phyloP scores from a whole-genome alignment of 2,113 vertebrate species.

The Mirza zaza region DNA sequence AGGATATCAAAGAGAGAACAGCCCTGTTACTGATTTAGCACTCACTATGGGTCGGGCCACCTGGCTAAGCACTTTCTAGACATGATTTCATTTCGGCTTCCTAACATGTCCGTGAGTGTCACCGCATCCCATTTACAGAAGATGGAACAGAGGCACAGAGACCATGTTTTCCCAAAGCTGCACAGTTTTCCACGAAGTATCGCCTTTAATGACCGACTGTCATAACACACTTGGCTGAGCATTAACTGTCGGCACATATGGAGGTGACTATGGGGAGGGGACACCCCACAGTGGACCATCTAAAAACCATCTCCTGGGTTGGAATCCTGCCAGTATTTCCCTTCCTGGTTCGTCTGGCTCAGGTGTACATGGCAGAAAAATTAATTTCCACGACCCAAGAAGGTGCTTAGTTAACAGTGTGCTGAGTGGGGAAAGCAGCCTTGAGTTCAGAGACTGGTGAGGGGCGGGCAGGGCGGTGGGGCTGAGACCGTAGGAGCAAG shows the following conservation, averaged over 20 bases:
- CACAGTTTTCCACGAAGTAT: not conserved
- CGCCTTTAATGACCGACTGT: not conserved
- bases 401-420: not conserved
- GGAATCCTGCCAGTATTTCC: not conserved
- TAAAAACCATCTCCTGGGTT: not conserved
- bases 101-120: not conserved
- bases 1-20: not conserved
- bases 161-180: not conserved
- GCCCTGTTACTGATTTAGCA: not conserved
- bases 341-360: not conserved
- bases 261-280: not conserved
- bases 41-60: too few species aligned
- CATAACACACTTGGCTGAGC: fast-evolving
- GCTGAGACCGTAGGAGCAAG: not conserved
- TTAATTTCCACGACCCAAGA: not conserved
- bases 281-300: not conserved
- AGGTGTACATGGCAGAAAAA: not conserved
- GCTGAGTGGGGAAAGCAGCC: not conserved
- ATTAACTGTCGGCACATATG: not conserved
- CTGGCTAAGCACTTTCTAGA: not conserved
- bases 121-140: too few species aligned
- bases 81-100: too few species aligned
- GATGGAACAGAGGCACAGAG: not conserved
- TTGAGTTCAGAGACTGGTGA: not conserved
- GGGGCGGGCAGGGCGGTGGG: fast-evolving